phyloP scores from a whole-genome alignment of 2,113 vertebrate species.

The Lasiurus cinereus region DNA sequence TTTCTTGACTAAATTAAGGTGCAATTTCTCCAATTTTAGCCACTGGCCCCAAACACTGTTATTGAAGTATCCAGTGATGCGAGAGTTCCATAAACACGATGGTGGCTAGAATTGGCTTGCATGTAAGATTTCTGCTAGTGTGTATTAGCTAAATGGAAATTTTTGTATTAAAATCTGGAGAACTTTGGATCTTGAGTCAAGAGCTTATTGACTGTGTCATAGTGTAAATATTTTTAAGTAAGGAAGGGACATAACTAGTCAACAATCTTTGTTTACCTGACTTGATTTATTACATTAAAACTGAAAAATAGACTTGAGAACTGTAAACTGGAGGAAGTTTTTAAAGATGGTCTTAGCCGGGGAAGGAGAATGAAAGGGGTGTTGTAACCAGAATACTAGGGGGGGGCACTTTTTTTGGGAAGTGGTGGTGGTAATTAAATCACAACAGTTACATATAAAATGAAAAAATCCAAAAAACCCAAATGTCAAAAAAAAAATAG shows the following conservation, averaged over 20 bases:
- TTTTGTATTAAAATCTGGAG: slow-evolving; percentile 61
- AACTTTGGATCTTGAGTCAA: slow-evolving; percentile 40
- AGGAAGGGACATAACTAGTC: not conserved
- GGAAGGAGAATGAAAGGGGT: not conserved
- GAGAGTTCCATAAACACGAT: slow-evolving; percentile 38
- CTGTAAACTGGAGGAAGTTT: not conserved
- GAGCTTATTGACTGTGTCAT: slow-evolving; percentile 52
- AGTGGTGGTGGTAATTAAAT: not conserved
- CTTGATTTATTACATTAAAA: slow-evolving; percentile 49
- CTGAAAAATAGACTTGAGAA: slow-evolving; percentile 21
- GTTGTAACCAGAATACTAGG: not conserved
- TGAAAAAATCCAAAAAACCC: not conserved
- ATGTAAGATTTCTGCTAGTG: not conserved
- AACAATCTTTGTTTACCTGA: slow-evolving; percentile 48
- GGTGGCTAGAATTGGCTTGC: not conserved
- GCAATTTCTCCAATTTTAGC: not conserved
- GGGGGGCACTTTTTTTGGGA: not conserved
- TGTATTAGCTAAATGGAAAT: slow-evolving; percentile 50
- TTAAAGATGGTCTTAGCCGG: not conserved
- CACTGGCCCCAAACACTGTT: not conserved
- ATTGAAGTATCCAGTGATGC: not conserved
- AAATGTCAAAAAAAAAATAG: not conserved
- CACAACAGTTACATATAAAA: not conserved
- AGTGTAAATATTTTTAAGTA: slow-evolving; percentile 65
- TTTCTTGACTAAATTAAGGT: not conserved